Evolutionary conservation across 92 coral and sea anemone genomes (phyloP).

Genomic region (Porites cylindrica): DNA sequence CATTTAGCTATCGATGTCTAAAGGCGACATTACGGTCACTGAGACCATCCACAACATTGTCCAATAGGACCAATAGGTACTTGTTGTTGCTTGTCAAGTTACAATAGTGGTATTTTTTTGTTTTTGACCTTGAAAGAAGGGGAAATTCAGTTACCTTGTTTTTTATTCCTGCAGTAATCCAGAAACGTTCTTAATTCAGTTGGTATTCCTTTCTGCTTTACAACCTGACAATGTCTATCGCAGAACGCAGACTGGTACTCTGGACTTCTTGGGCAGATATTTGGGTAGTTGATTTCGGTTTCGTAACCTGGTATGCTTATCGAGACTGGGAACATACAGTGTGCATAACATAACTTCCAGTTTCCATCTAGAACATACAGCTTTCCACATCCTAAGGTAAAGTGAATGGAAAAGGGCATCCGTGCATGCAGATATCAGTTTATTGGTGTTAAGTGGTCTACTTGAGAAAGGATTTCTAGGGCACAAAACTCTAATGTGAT

Average conservation of each 20-base stretch:
- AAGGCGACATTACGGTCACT: no score
- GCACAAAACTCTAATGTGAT: no score
- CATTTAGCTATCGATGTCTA: no score
- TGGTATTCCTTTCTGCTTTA: conserved; percentile 26
- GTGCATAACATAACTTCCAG: conserved; percentile 62
- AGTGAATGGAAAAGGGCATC: not conserved
- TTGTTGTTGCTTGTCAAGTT: no score
- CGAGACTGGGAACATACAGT: conserved; percentile 58
- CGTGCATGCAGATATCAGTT: no score
- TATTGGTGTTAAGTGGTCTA: no score
- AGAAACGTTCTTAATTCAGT: conserved; percentile 34
- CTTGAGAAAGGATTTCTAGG: no score
- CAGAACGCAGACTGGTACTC: conserved; percentile 54
- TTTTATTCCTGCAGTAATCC: conserved; percentile 39
- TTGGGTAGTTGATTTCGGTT: conserved; percentile 54
- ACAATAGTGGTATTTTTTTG: no score
- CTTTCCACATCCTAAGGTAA: conserved; percentile 50
- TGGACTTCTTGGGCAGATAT: conserved; percentile 49
- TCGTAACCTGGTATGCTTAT: conserved; percentile 51
- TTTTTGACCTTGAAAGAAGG: not conserved
- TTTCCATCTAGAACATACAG: conserved; percentile 60
- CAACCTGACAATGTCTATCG: conserved; percentile 4
- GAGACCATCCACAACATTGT: no score
- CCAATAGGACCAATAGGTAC: no score
- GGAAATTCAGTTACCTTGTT: conserved; percentile 29